phyloP scores from a whole-genome alignment of 2,888 invertebrate genomes.

The Chrysotoxum bicinctum region DNA sequence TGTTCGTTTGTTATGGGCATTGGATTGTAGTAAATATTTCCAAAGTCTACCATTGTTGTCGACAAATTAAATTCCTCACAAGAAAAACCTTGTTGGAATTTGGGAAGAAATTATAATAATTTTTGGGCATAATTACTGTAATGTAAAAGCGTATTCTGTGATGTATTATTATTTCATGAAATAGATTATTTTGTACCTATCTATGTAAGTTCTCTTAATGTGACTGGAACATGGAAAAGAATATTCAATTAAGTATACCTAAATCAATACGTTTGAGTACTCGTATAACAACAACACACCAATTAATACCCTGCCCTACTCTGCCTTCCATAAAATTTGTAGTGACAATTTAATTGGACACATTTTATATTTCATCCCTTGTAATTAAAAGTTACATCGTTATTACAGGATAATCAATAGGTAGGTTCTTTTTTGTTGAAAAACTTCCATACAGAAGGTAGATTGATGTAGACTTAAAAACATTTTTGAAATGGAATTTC shows the following conservation, averaged over 20 bases:
- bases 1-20: not conserved
- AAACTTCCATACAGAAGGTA: not conserved
- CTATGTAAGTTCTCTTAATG: no score
- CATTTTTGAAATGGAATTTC: no score
- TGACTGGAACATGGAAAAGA: no score
- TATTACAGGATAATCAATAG: not conserved
- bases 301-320: not conserved
- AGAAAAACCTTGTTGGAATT: not conserved
- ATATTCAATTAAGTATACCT: not conserved
- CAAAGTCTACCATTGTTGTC: not conserved
- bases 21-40: not conserved
- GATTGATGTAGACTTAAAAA: no score
- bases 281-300: not conserved
- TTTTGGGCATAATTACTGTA: not conserved
- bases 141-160: not conserved
- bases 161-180: not conserved
- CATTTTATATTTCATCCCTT: not conserved
- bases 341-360: not conserved
- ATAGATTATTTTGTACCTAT: not conserved
- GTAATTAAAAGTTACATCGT: not conserved
- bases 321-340: not conserved
- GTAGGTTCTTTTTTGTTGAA: not conserved
- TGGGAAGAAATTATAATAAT: not conserved
- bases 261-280: not conserved
- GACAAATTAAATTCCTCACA: not conserved